These are phyloP conservation scores for Mico argentatus DNA, from an alignment of 2,797 vertebrate species.

Conservation along the genomic window DNA sequence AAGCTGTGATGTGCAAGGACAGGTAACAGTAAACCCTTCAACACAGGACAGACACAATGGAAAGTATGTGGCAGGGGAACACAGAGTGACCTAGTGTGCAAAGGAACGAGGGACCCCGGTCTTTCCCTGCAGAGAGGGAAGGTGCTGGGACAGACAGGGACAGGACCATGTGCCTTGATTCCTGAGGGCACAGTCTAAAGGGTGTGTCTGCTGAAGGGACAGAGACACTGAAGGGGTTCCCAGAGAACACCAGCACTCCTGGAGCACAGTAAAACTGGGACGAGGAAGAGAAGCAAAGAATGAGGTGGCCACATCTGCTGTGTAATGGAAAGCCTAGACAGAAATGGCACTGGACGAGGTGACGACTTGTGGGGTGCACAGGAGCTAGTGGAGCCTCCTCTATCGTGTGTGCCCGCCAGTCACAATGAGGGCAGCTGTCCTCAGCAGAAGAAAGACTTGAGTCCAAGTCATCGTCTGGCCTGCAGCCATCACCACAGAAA, in stretches of 20 bases:
- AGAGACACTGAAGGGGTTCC: background rate
- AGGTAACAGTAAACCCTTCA: background rate
- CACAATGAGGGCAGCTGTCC: background rate
- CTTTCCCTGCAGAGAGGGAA: background rate
- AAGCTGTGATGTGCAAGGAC: accelerated
- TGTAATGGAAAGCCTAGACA: background rate
- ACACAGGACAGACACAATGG: accelerated
- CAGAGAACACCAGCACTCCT: background rate
- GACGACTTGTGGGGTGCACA: accelerated
- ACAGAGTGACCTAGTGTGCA: background rate
- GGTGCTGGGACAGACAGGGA: background rate
- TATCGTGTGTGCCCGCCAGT: accelerated
- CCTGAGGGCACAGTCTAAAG: background rate
- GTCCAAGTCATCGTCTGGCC: background rate
- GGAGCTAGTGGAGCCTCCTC: background rate
- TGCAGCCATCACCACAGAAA: accelerated
- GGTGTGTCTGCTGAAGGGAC: background rate
- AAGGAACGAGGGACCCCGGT: background rate
- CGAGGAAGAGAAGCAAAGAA: background rate
- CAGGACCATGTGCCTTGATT: background rate
- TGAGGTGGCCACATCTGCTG: background rate
- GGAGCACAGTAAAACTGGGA: background rate
- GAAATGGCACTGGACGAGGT: background rate
- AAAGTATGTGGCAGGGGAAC: accelerated
- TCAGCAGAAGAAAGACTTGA: background rate